Base-by-base conservation (phyloP, 1,140 invertebrate species). In the Aphis gossypii region DNA sequence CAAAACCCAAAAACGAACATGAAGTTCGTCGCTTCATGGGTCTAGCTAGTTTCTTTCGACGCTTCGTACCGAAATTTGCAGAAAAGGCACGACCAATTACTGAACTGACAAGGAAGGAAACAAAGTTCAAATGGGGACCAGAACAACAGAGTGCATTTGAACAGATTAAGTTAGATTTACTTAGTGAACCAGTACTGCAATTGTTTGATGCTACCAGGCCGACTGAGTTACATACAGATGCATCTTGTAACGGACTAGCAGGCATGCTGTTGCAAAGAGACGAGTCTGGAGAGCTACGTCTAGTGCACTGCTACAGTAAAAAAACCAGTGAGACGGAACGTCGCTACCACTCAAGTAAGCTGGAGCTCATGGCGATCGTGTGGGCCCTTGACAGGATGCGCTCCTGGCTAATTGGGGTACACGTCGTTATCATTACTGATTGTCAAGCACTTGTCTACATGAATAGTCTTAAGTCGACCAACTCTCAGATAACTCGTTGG, bases 401-500 rank as follows among this genome's bases (percentile, higher is more conserved):
- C 8, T 84, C 83, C 11, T 93, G 38, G 54, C 41, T 93, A 60
- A 83, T 93, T 18, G 30, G 44, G 14, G 30, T 93, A 30, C 82
- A 83, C 21, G 54, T 87, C 35, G 51, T 44, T 1, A 23, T 93
- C 3, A 54, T 88, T 51, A 87, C 84, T 30, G 92, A 93, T 38
- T 93, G 83, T 38, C 92, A 93, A 41, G 83, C 92, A 25, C 54
- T 93, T 35, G 76, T 93, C 21, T 83, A 88, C 46, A 54, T 93
- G 51, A 86, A 93, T 44, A 35, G 82, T 35, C 23, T 86, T 25
- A 92, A 48, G 21, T 93, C 95, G 88, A 92, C 95, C 11, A 94
- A 95, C 23, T 95, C 95, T 0, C 94, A 90, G 23, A 94, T 94
- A 6, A 94, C 94, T 30, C 86, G 95, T 23, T 95, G 95, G 95